A percentile compares a stretch with the other conserved stretches of the same genome.
These are phyloP conservation scores for Aphyosemion australe DNA, from an alignment of 2,113 vertebrate genomes.

Conservation along the genomic window DNA sequence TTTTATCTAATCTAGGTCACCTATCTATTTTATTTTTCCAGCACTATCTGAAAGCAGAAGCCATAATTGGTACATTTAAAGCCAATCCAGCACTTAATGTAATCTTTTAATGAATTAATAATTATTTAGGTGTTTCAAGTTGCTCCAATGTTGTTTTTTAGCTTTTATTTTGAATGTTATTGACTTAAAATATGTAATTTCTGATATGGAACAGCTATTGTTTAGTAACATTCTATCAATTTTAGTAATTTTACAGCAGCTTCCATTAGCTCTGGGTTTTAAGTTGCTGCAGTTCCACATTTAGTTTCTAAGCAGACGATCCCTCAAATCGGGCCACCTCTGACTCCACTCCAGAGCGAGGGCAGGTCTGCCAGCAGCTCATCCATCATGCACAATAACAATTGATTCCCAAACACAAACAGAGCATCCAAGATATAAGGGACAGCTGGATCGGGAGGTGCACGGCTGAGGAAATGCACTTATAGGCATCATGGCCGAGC, in stretches of 20 bases:
- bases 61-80: conserved; percentile 39
- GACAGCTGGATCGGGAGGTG: conserved; percentile 71
- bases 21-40: conserved; percentile 72
- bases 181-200: conserved; percentile 46
- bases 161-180: conserved; percentile 49
- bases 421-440: conserved; percentile 81
- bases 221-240: conserved; percentile 79
- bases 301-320: conserved; percentile 70
- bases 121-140: too few species aligned
- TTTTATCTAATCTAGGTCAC: conserved; percentile 79
- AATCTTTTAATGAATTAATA: too few species aligned
- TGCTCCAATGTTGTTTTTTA: conserved; percentile 26
- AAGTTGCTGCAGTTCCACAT: conserved; percentile 78
- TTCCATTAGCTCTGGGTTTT: conserved; percentile 38
- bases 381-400: conserved; percentile 82
- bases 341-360: conserved; percentile 71
- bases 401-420: conserved; percentile 82
- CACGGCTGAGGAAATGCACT: conserved; percentile 68
- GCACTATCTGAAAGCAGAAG: conserved; percentile 57
- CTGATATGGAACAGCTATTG: conserved; percentile 17
- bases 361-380: conserved; percentile 78
- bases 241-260: conserved; percentile 41
- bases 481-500: conserved; percentile 68
- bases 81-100: conserved; percentile 23
- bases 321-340: conserved; percentile 82